phyloP scores from a whole-genome alignment of 2,888 invertebrate genomes.

The Cistogaster globosa region DNA sequence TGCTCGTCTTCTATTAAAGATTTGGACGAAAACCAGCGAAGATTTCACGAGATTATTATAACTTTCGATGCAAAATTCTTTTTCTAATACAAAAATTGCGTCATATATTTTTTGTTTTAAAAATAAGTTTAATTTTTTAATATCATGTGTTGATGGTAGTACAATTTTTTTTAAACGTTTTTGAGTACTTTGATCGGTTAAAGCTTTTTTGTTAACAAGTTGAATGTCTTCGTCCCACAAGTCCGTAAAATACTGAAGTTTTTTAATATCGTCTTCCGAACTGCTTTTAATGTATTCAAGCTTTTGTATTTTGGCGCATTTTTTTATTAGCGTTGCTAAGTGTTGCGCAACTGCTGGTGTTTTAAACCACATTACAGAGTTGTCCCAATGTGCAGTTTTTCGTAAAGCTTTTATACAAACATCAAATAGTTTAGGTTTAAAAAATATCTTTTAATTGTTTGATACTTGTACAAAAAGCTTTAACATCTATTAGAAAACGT shows the following conservation, averaged over 20 bases:
- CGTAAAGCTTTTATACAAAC: not conserved
- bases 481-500: not conserved
- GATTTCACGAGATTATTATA: conserved; percentile 26
- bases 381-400: not conserved
- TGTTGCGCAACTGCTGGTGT: not conserved
- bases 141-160: conserved; percentile 34
- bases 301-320: conserved; percentile 40
- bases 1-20: conserved; percentile 51
- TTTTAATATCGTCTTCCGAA: conserved; percentile 24
- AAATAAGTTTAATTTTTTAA: conserved; percentile 22
- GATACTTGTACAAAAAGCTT: not conserved
- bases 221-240: conserved; percentile 40
- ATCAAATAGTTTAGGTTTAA: not conserved
- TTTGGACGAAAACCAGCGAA: conserved; percentile 12
- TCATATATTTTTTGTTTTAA: conserved; percentile 14
- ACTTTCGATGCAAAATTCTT: not conserved
- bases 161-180: conserved; percentile 35
- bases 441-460: not conserved
- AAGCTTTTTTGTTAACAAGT: conserved; percentile 51
- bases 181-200: conserved; percentile 19
- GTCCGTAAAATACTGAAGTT: conserved; percentile 25
- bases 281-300: conserved; percentile 9
- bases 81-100: not conserved
- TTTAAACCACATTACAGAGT: not conserved
- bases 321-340: conserved; percentile 16